These are phyloP conservation scores for Nestor notabilis DNA, from an alignment of 2,113 vertebrate genomes.

Conservation along the genomic window DNA sequence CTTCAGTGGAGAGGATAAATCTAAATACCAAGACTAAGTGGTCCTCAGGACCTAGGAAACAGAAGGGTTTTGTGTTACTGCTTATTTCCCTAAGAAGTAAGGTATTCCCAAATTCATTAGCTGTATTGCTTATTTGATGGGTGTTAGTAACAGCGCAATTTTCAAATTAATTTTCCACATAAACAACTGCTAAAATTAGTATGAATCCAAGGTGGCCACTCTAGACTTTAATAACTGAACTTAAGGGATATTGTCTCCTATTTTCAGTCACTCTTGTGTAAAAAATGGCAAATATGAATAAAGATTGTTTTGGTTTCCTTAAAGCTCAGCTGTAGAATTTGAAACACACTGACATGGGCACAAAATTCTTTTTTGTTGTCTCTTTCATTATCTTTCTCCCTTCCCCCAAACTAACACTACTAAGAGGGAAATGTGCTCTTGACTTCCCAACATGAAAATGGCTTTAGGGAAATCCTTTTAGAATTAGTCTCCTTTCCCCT, in stretches of 20 bases:
- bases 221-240: neutral
- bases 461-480: conserved; percentile 8
- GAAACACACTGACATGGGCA: neutral
- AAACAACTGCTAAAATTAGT: neutral
- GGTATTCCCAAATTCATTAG: neutral
- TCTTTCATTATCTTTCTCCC: neutral
- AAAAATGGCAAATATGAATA: neutral
- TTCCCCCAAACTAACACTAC: neutral
- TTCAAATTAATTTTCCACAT: neutral
- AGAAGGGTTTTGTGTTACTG: neutral
- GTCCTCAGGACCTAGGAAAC: neutral
- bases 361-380: neutral
- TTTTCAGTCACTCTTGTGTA: neutral
- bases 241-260: neutral
- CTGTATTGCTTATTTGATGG: neutral
- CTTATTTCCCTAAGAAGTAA: neutral
- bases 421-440: neutral
- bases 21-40: neutral
- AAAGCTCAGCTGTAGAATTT: neutral
- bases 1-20: neutral
- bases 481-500: neutral
- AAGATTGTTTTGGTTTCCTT: neutral
- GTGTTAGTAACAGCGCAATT: neutral
- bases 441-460: neutral
- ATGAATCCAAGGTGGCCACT: neutral